These are phyloP conservation scores for Periplaneta americana DNA, from an alignment of 1,140 invertebrate genomes.

Conservation along the genomic window DNA sequence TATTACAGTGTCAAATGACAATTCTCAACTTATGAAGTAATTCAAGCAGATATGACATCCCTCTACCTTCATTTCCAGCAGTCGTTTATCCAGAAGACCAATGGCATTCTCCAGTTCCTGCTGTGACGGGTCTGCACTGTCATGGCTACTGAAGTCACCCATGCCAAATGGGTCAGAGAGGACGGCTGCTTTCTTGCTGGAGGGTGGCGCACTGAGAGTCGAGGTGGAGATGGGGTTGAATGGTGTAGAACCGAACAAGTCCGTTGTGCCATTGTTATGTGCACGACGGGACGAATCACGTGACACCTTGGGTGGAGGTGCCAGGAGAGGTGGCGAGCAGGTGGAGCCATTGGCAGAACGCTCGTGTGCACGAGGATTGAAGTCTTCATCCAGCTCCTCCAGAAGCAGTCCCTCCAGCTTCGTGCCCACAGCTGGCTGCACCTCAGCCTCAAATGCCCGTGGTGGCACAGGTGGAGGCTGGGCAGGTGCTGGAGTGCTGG, in stretches of 20 bases:
- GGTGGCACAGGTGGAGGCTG: slow-evolving; percentile 64
- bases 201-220: background rate
- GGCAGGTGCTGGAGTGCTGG: slow-evolving; percentile 32
- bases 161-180: slow-evolving; percentile 67
- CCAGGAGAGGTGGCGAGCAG: slow-evolving; percentile 59
- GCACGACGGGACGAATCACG: slow-evolving; percentile 14
- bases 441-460: slow-evolving; percentile 46
- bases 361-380: slow-evolving; percentile 70
- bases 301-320: slow-evolving; percentile 47
- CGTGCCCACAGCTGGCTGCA: slow-evolving; percentile 59
- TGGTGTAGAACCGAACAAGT: slow-evolving; percentile 62
- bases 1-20: too few relatives aligned
- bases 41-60: background rate
- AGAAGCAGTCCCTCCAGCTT: slow-evolving; percentile 77
- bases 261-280: slow-evolving; percentile 23
- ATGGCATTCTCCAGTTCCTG: slow-evolving; percentile 63
- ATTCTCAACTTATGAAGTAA: too few relatives aligned
- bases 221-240: slow-evolving; percentile 37
- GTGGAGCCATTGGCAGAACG: slow-evolving; percentile 41
- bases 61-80: slow-evolving; percentile 75
- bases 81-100: slow-evolving; percentile 68
- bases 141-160: slow-evolving; percentile 59
- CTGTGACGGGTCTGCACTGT: slow-evolving; percentile 38
- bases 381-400: slow-evolving; percentile 75
- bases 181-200: background rate